A percentile compares a stretch with the other conserved stretches of the same genome.
These are phyloP conservation scores for Eubucco bourcierii DNA, from an alignment of 2,113 vertebrate genomes.

Conservation along the genomic window DNA sequence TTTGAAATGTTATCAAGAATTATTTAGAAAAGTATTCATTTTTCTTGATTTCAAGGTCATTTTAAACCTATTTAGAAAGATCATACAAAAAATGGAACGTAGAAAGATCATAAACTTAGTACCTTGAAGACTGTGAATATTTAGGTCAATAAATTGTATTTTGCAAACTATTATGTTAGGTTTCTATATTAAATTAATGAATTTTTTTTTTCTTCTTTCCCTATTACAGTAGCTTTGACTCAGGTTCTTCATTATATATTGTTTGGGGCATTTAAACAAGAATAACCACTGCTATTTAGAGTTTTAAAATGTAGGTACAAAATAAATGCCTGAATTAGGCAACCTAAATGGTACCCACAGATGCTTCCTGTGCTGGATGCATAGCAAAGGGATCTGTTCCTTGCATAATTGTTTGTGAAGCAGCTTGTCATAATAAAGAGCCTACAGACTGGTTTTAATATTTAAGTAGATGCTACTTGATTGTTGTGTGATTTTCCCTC, in stretches of 20 bases:
- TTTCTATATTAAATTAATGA: not conserved
- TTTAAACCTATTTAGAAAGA: not conserved
- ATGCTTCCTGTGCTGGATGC: not conserved
- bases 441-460: constrained; percentile 6
- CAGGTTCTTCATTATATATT: not conserved
- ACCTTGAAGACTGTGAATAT: not conserved
- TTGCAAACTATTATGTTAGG: not conserved
- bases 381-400: not conserved
- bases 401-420: not conserved
- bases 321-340: not conserved
- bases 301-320: not conserved
- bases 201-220: not conserved
- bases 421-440: constrained; percentile 23
- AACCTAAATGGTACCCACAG: not conserved
- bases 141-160: not conserved
- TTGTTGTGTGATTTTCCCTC: constrained; percentile 9
- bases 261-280: not conserved
- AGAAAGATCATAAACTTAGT: not conserved
- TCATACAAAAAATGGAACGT: not conserved
- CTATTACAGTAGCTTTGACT: not conserved
- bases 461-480: constrained; percentile 4
- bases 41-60: not conserved
- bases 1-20: not conserved
- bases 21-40: rapidly evolving
- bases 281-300: not conserved